Evolutionary conservation across 2,113 vertebrate genomes (phyloP).

Genomic region (Ciconia stormi): DNA sequence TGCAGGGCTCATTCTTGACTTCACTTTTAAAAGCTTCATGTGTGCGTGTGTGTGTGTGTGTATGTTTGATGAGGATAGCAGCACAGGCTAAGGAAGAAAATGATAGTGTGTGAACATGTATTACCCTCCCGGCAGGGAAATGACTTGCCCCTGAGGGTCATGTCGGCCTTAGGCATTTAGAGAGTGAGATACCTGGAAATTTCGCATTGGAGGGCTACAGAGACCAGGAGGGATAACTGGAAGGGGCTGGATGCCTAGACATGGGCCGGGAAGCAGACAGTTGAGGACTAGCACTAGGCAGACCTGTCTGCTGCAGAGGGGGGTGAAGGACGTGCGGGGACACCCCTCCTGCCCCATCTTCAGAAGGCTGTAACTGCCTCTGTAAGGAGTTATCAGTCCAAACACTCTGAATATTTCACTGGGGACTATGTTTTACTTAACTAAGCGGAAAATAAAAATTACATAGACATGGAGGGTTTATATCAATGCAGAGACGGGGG

Average conservation of each 20-base stretch:
- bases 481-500: not conserved
- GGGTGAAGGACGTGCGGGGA: fast-evolving
- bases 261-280: not conserved
- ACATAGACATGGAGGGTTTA: not conserved
- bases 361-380: not conserved
- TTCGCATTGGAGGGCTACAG: not conserved
- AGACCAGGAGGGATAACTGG: not conserved
- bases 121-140: constrained; percentile 19
- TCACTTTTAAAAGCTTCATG: not conserved
- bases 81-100: constrained; percentile 33
- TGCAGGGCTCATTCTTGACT: not conserved
- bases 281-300: not conserved
- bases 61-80: constrained; percentile 11
- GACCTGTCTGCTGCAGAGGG: not conserved
- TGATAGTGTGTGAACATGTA: constrained; percentile 14
- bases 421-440: not conserved
- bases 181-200: constrained; percentile 41
- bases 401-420: constrained; percentile 12
- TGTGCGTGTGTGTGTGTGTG: not conserved
- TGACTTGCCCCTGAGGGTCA: not conserved
- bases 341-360: not conserved
- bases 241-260: not conserved
- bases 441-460: constrained; percentile 20
- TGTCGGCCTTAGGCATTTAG: not conserved
- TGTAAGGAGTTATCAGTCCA: not conserved